Percentiles rank a stretch among this genome's conserved stretches.
phyloP scores from a whole-genome alignment of 2,113 vertebrate species.

The Puma concolor region DNA sequence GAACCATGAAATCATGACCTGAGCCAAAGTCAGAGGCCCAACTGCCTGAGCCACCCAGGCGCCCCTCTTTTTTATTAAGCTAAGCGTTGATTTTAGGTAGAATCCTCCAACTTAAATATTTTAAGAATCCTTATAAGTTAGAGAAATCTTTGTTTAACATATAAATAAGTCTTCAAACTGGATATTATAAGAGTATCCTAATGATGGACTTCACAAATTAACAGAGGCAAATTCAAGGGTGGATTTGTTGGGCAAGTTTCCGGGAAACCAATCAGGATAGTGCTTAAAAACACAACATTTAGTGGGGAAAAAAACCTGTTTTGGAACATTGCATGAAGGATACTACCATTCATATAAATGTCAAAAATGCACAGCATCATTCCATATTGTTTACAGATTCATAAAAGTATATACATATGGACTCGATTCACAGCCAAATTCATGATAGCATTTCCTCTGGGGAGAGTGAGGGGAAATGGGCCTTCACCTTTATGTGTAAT shows the following conservation, averaged over 20 bases:
- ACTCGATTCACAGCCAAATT: not conserved
- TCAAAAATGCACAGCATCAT: not conserved
- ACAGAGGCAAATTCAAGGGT: not conserved
- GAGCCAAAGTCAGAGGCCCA: no score
- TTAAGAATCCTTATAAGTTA: conserved; percentile 1
- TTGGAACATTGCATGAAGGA: not conserved
- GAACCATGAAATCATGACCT: no score
- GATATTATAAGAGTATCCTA: not conserved
- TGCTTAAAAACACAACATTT: not conserved
- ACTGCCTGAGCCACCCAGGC: no score
- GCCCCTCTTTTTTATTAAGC: not conserved
- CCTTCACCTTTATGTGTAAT: not conserved
- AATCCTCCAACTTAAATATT: not conserved
- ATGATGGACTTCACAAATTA: not conserved
- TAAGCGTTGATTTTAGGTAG: not conserved
- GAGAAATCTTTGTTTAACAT: not conserved
- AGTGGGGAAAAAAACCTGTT: not conserved
- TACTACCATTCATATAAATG: not conserved
- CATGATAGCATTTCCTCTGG: not conserved
- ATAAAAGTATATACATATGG: not conserved
- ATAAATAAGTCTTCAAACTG: not conserved
- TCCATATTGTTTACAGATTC: not conserved
- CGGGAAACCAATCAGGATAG: not conserved
- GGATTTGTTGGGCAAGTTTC: not conserved
- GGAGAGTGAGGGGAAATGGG: not conserved